A percentile compares a stretch with the other conserved stretches of the same genome.
phyloP scores from a whole-genome alignment of 1,140 invertebrate species.

The Papilio xuthus region DNA sequence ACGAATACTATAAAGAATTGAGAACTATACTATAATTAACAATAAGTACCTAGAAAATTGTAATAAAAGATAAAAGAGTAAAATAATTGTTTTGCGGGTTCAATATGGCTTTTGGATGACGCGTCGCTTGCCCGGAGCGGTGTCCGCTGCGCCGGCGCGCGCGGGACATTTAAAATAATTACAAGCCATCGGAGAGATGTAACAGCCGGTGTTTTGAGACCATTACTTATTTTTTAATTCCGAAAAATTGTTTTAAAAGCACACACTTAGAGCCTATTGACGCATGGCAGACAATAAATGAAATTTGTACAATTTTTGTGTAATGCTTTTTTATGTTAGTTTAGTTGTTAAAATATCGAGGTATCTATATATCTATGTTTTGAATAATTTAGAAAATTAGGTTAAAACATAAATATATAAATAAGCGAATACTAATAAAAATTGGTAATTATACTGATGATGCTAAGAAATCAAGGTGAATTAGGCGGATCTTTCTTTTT shows the following conservation, averaged over 20 bases:
- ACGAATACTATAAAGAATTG: too few species aligned
- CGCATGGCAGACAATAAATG: conserved; percentile 62
- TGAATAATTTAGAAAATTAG: not conserved
- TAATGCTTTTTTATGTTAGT: conserved; percentile 39
- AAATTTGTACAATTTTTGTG: conserved; percentile 54
- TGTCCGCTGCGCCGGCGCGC: conserved; percentile 58
- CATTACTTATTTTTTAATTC: conserved; percentile 81
- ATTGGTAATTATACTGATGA: too few species aligned
- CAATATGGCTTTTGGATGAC: conserved; percentile 73
- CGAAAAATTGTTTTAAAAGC: conserved; percentile 74
- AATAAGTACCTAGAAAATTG: not conserved
- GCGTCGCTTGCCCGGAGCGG: conserved; percentile 62
- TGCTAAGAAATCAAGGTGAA: too few species aligned
- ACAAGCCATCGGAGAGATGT: conserved; percentile 78
- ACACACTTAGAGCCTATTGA: conserved; percentile 69
- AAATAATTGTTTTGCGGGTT: conserved; percentile 48
- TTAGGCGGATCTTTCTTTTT: too few species aligned
- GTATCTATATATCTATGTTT: not conserved
- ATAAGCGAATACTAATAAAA: too few species aligned
- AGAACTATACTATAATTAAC: not conserved
- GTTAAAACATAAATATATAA: not conserved
- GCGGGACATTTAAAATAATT: conserved; percentile 82
- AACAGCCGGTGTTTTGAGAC: conserved; percentile 80
- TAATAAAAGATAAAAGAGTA: conserved; percentile 34
- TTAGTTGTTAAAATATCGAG: not conserved